Percentiles rank a stretch among this genome's conserved stretches.
phyloP scores from a whole-genome alignment of 1,140 invertebrate genomes.

The Sitobion miscanthi region DNA sequence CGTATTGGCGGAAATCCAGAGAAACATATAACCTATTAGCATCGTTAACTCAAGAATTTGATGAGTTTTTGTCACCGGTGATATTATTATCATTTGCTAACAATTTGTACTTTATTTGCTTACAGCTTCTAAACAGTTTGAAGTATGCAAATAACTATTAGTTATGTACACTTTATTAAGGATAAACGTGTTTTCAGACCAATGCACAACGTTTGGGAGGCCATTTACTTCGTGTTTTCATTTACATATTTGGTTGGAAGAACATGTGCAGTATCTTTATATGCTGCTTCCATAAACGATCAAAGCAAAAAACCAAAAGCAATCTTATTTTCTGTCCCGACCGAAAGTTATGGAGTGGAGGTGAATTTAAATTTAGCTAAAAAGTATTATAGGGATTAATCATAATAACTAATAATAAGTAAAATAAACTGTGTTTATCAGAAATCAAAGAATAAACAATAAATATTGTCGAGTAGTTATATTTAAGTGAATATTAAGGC shows the following conservation, averaged over 20 bases:
- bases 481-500: not conserved
- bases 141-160: conserved; percentile 66
- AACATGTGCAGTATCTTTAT: conserved; percentile 71
- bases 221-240: conserved; percentile 72
- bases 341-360: conserved; percentile 71
- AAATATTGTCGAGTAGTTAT: not conserved
- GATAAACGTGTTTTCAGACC: conserved; percentile 62
- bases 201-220: conserved; percentile 66
- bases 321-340: conserved; percentile 70
- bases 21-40: conserved; percentile 72
- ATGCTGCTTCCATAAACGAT: conserved; percentile 72
- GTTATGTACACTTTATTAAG: not conserved
- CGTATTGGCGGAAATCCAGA: conserved; percentile 68
- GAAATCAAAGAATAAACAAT: not conserved
- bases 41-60: conserved; percentile 68
- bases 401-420: not conserved
- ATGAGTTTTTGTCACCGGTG: conserved; percentile 69
- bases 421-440: not conserved
- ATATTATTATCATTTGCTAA: conserved; percentile 72
- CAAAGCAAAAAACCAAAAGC: conserved; percentile 68
- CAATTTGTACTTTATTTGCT: conserved; percentile 76
- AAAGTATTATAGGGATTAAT: not conserved
- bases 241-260: conserved; percentile 71
- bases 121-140: conserved; percentile 73
- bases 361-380: conserved; percentile 62